phyloP scores from a whole-genome alignment of 2,797 vertebrate species.

The Sebastes taczanowskii region DNA sequence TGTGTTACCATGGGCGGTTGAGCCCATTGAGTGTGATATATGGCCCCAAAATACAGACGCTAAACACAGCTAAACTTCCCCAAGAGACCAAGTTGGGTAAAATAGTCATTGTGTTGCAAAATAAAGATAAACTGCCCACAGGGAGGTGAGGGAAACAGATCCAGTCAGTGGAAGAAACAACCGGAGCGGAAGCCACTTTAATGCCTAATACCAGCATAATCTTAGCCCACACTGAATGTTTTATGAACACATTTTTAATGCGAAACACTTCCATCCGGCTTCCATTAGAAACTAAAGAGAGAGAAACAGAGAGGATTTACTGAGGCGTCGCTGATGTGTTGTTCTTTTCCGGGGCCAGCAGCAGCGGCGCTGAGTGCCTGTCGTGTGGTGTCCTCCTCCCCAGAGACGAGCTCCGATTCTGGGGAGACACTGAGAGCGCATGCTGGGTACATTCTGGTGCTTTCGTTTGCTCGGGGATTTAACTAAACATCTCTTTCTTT shows the following conservation, averaged over 20 bases:
- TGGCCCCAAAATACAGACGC: constrained; percentile 41
- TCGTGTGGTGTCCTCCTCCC: constrained; percentile 49
- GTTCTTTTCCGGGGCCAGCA: constrained; percentile 27
- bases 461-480: constrained; percentile 11
- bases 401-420: constrained; percentile 49
- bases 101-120: constrained; percentile 43
- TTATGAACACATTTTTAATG: constrained; percentile 78
- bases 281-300: constrained; percentile 68
- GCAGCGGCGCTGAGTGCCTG: constrained; percentile 55
- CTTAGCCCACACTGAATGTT: constrained; percentile 74
- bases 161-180: constrained; percentile 43
- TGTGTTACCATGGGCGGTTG: constrained; percentile 27
- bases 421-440: constrained; percentile 42
- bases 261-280: constrained; percentile 57
- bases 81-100: constrained; percentile 30
- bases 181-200: constrained; percentile 55
- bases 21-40: constrained; percentile 62
- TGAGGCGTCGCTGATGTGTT: constrained; percentile 58
- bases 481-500: constrained; percentile 19
- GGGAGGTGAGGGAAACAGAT: constrained; percentile 42
- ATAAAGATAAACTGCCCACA: constrained; percentile 53
- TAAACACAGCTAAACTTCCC: constrained; percentile 41
- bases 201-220: constrained; percentile 56
- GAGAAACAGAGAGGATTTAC: constrained; percentile 53
- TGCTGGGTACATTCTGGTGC: constrained; percentile 20